Evolutionary conservation across 1,140 invertebrate species (phyloP).

Genomic region (Coptotermes formosanus): DNA sequence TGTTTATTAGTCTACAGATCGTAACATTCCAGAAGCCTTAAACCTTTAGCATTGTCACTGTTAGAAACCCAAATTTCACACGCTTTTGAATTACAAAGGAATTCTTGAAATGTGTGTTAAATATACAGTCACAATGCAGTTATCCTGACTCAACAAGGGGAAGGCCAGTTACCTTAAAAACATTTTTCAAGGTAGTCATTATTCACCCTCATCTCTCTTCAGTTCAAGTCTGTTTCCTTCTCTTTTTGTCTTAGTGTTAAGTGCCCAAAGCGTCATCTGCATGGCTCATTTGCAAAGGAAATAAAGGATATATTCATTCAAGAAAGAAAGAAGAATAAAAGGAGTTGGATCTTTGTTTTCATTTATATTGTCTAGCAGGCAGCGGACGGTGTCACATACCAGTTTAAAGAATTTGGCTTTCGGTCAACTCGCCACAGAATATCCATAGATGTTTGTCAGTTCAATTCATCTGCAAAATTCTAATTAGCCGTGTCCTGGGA

Average conservation of each 20-base stretch:
- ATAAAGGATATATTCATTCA: not conserved
- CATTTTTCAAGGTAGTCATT: not conserved
- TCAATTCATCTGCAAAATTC: too few relatives aligned
- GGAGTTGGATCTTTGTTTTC: not conserved
- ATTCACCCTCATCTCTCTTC: not conserved
- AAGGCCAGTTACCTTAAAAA: not conserved
- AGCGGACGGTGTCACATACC: not conserved
- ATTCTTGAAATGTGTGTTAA: too few relatives aligned
- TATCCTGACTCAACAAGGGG: too few relatives aligned
- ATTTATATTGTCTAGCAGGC: not conserved
- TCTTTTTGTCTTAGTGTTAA: not conserved
- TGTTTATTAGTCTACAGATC: too few relatives aligned
- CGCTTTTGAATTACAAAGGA: too few relatives aligned
- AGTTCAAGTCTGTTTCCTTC: not conserved
- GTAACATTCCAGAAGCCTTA: too few relatives aligned
- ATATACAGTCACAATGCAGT: too few relatives aligned
- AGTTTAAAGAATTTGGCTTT: not conserved
- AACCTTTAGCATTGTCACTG: too few relatives aligned
- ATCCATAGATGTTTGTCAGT: not conserved
- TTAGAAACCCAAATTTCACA: too few relatives aligned
- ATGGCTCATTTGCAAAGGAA: conserved; percentile 10
- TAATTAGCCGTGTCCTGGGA: too few relatives aligned
- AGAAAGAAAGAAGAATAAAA: not conserved
- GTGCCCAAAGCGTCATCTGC: not conserved
- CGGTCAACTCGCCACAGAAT: not conserved